phyloP scores from a whole-genome alignment of 2,797 vertebrate genomes.

The Hoplostethus mediterraneus region DNA sequence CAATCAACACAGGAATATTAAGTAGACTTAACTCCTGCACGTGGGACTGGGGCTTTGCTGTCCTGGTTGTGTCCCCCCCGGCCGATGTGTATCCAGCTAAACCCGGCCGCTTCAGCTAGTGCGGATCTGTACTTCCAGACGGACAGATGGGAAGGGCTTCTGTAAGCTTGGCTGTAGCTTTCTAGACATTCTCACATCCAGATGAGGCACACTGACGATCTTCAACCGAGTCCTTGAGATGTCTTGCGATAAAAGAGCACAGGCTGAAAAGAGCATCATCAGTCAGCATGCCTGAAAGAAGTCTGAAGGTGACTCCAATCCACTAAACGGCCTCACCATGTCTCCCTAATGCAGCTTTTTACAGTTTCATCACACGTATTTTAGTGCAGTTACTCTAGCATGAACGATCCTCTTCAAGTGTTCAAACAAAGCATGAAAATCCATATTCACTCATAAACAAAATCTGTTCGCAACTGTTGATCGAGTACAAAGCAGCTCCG shows the following conservation, averaged over 20 bases:
- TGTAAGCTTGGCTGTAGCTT: conserved; percentile 40
- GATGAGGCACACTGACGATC: conserved; percentile 26
- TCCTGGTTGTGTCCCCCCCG: conserved; percentile 38
- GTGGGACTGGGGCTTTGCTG: conserved; percentile 38
- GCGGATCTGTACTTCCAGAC: conserved; percentile 41
- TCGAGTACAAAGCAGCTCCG: conserved; percentile 38
- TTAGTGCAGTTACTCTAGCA: conserved; percentile 19
- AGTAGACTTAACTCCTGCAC: conserved; percentile 69
- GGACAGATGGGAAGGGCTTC: conserved; percentile 70
- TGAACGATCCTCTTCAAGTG: conserved; percentile 32
- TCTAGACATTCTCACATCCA: conserved; percentile 30
- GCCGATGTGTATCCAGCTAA: conserved; percentile 59
- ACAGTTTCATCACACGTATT: conserved; percentile 49
- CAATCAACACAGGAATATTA: conserved; percentile 77
- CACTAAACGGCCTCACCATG: neutral
- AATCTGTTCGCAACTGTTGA: conserved; percentile 61
- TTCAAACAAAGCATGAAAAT: conserved; percentile 50
- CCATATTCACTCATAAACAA: conserved; percentile 63
- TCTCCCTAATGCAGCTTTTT: conserved; percentile 16
- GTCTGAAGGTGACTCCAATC: conserved; percentile 14
- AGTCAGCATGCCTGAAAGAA: neutral
- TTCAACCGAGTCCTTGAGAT: conserved; percentile 30
- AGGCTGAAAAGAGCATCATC: conserved; percentile 29
- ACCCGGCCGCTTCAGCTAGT: conserved; percentile 35
- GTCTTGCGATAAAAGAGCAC: too few species aligned